These are phyloP conservation scores for Andricus grossulariae DNA, from an alignment of 1,140 invertebrate genomes.

Conservation along the genomic window DNA sequence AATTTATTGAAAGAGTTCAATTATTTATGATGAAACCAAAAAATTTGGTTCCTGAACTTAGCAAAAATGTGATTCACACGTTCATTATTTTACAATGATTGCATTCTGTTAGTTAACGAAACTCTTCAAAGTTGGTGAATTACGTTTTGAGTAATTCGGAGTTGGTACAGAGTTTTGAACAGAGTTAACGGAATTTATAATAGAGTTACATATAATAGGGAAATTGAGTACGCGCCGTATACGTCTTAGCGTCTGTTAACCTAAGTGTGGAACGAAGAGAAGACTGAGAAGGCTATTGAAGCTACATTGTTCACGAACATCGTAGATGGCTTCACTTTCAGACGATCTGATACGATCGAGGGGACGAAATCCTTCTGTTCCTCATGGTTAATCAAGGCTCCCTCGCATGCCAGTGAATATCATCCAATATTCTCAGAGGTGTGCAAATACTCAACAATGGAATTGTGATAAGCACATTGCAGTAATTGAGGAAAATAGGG, in stretches of 20 bases:
- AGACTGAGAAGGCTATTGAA: not conserved
- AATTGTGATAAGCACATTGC: too few relatives aligned
- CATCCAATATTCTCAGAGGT: constrained; percentile 35
- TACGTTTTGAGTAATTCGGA: not conserved
- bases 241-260: not conserved
- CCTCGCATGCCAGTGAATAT: constrained; percentile 29
- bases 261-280: not conserved
- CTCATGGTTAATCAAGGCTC: not conserved
- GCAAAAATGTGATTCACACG: too few relatives aligned
- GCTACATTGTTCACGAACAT: too few relatives aligned
- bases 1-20: too few relatives aligned
- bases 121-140: not conserved
- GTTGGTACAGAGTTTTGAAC: not conserved
- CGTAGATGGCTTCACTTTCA: too few relatives aligned
- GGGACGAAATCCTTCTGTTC: too few relatives aligned
- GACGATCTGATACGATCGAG: too few relatives aligned
- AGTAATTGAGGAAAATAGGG: not conserved
- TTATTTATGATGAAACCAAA: too few relatives aligned
- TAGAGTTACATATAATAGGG: constrained; percentile 1
- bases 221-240: not conserved
- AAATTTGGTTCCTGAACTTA: too few relatives aligned
- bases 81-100: not conserved
- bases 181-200: constrained; percentile 4
- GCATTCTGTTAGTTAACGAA: too few relatives aligned
- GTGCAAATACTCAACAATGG: not conserved